Conservation (phyloP, 92 coral and sea anemone species). For the Plumapathes pennacea region DNA sequence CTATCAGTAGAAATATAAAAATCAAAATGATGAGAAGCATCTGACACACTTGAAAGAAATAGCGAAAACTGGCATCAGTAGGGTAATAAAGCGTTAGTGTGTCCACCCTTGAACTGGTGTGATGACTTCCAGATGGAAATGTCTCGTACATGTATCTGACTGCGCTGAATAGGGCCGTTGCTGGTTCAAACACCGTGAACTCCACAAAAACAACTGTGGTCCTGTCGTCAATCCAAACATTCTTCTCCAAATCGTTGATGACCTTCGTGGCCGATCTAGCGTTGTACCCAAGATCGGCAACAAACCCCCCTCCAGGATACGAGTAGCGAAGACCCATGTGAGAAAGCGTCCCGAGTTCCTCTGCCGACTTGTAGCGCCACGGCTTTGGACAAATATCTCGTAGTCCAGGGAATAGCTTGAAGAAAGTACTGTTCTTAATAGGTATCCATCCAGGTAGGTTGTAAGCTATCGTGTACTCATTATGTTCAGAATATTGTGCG, state of each 20-base stretch:
- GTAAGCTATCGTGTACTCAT: conserved; percentile 64
- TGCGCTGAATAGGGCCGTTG: conserved; percentile 62
- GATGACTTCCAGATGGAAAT: conserved; percentile 62
- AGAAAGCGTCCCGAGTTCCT: conserved; percentile 25
- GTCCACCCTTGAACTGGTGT: conserved; percentile 24
- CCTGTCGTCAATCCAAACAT: conserved; percentile 68
- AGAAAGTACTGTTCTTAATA: conserved; percentile 26
- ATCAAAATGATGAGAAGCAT: conserved; percentile 64
- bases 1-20: conserved; percentile 64
- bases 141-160: conserved; percentile 66
- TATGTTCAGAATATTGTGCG: conserved; percentile 19
- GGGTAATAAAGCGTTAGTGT: conserved; percentile 73
- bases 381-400: conserved; percentile 61
- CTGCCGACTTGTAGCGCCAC: conserved; percentile 69
- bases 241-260: conserved; percentile 35
- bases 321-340: conserved; percentile 1
- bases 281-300: conserved; percentile 85
- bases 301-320: conserved; percentile 68
- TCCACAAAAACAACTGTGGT: conserved; percentile 78
- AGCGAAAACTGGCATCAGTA: conserved; percentile 45
- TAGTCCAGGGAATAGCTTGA: conserved; percentile 19
- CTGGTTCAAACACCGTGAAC: conserved; percentile 73
- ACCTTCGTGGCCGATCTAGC: conserved; percentile 47
- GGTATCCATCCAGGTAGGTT: conserved; percentile 66
- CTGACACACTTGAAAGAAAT: conserved; percentile 52